Conservation (phyloP, 2,888 invertebrate species). For the Cataglyphis albicans region DNA sequence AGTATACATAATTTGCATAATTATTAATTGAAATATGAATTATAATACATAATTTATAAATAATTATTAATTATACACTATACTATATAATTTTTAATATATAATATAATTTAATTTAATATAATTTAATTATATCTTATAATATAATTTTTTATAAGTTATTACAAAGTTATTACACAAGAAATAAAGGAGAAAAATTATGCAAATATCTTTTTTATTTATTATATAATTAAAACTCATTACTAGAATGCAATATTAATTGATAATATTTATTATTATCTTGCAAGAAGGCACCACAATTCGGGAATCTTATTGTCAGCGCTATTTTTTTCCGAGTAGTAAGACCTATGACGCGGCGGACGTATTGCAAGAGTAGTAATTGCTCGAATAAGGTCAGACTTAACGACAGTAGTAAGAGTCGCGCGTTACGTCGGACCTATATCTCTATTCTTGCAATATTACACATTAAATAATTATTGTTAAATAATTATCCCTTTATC, state of each 20-base stretch:
- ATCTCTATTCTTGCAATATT: not conserved
- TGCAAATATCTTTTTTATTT: not conserved
- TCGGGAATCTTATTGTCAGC: not conserved
- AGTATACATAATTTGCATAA: not conserved
- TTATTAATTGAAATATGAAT: not conserved
- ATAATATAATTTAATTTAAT: no score
- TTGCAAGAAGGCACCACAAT: not conserved
- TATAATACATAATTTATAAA: not conserved
- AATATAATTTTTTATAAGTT: no score
- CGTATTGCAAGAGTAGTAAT: constrained; percentile 64
- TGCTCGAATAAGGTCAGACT: constrained; percentile 56
- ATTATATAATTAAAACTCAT: constrained; percentile 9
- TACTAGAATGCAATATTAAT: not conserved
- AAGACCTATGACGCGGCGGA: constrained; percentile 12
- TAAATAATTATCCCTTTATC: not conserved
- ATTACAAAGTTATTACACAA: not conserved
- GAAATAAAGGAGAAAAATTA: not conserved
- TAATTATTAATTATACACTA: not conserved
- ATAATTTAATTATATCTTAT: no score
- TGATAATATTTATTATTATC: not conserved
- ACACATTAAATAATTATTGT: constrained; percentile 2
- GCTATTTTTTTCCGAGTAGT: constrained; percentile 41
- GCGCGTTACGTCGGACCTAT: constrained; percentile 56
- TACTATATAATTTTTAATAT: no score
- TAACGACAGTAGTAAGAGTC: constrained; percentile 65